A percentile compares a stretch with the other conserved stretches of the same genome.
These are phyloP conservation scores for Cairina moschata DNA, from an alignment of 2,113 vertebrate species.

Conservation along the genomic window DNA sequence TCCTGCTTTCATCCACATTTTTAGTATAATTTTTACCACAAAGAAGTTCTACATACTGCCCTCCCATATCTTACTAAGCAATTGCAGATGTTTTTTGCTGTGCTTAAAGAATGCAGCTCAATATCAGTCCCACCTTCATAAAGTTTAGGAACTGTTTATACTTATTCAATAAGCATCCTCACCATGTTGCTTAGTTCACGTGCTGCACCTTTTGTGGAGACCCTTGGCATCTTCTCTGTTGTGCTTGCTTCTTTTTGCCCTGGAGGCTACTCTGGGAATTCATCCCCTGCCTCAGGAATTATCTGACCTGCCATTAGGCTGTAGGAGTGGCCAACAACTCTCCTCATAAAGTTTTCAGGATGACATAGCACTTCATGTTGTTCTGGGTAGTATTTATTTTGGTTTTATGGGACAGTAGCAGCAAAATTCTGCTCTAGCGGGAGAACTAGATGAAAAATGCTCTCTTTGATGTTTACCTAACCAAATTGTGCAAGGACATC, in stretches of 20 bases:
- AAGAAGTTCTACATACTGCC: neutral
- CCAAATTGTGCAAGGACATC: neutral
- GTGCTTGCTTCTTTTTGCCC: neutral
- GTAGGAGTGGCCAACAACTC: fast-evolving
- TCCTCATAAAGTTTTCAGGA: neutral
- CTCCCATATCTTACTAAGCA: neutral
- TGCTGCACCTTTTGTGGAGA: neutral
- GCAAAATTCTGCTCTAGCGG: neutral
- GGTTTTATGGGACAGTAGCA: neutral
- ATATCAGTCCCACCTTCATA: fast-evolving
- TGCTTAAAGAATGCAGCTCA: neutral
- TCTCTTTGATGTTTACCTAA: neutral
- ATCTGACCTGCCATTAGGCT: neutral
- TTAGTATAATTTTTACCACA: neutral
- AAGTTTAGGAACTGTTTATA: neutral
- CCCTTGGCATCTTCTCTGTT: neutral
- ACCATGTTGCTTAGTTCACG: fast-evolving
- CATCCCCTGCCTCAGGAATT: neutral
- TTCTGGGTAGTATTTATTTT: neutral
- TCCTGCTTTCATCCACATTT: neutral
- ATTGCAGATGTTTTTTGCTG: neutral
- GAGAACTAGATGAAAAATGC: neutral
- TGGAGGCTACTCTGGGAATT: fast-evolving
- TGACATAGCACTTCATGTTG: neutral
- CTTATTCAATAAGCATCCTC: neutral